A percentile compares a stretch with the other conserved stretches of the same genome.
These are phyloP conservation scores for Tenthredo livida DNA, from an alignment of 2,888 invertebrate species.

Conservation along the genomic window DNA sequence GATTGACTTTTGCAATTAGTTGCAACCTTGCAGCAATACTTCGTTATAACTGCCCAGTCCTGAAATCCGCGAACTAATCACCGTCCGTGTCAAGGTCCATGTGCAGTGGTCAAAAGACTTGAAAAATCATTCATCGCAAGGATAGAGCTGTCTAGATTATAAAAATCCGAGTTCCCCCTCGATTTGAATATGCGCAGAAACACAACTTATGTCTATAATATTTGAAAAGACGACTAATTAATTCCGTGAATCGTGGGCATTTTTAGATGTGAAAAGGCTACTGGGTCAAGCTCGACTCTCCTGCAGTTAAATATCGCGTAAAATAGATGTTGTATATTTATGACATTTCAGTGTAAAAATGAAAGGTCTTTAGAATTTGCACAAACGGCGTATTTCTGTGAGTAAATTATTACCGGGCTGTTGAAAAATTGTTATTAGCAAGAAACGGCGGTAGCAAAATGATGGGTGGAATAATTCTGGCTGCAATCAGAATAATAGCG, in stretches of 20 bases:
- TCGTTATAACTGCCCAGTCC: not conserved
- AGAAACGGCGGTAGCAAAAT: not conserved
- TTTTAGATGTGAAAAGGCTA: not conserved
- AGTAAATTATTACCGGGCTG: not conserved
- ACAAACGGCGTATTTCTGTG: not conserved
- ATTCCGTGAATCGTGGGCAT: not conserved
- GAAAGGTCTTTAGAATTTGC: not conserved
- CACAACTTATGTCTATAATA: too few relatives aligned
- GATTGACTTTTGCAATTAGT: not conserved
- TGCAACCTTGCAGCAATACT: not conserved
- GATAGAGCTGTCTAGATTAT: not conserved
- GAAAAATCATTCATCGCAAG: not conserved
- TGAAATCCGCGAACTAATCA: not conserved
- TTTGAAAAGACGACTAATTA: not conserved
- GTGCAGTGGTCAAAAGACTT: not conserved
- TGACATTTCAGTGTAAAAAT: slow-evolving; percentile 1
- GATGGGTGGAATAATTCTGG: not conserved
- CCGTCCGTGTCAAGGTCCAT: not conserved
- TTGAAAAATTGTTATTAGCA: not conserved
- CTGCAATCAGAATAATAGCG: not conserved
- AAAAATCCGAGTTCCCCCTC: too few relatives aligned
- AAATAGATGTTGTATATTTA: not conserved
- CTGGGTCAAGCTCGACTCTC: not conserved
- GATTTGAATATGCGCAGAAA: too few relatives aligned
- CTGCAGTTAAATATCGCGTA: not conserved